phyloP scores from a whole-genome alignment of 1,140 invertebrate genomes.

The Caenorhabditis remanei region DNA sequence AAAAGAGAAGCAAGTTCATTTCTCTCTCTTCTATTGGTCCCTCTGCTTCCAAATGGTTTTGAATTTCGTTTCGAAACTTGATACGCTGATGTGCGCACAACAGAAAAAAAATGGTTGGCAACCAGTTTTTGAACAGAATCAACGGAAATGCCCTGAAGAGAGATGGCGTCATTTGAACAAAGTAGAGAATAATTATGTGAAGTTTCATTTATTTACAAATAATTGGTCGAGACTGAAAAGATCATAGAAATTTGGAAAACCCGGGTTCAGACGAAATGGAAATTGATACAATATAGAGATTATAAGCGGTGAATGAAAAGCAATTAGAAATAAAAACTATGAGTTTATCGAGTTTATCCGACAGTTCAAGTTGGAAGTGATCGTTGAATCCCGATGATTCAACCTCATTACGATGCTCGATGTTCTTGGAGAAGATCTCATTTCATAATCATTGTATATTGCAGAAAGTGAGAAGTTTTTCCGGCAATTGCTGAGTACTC shows the following conservation, averaged over 20 bases:
- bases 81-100: slow-evolving; percentile 50
- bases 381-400: slow-evolving; percentile 49
- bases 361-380: slow-evolving; percentile 38
- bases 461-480: slow-evolving; percentile 52
- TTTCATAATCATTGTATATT: slow-evolving; percentile 53
- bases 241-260: background rate
- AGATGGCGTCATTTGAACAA: background rate
- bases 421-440: slow-evolving; percentile 34
- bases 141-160: slow-evolving; percentile 3
- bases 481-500: slow-evolving; percentile 25
- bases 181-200: background rate
- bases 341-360: background rate
- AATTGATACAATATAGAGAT: background rate
- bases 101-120: slow-evolving; percentile 26
- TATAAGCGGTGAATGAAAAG: background rate
- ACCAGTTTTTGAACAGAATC: slow-evolving; percentile 40
- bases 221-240: background rate
- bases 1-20: background rate
- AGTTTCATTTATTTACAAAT: slow-evolving; percentile 33
- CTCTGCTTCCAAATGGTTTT: background rate
- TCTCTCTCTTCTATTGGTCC: background rate
- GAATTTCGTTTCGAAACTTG: slow-evolving; percentile 39
- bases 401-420: slow-evolving; percentile 21
- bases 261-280: background rate
- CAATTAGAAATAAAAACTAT: too few relatives aligned